These are phyloP conservation scores for Argyresthia albistria DNA, from an alignment of 2,888 invertebrate species.

Conservation along the genomic window DNA sequence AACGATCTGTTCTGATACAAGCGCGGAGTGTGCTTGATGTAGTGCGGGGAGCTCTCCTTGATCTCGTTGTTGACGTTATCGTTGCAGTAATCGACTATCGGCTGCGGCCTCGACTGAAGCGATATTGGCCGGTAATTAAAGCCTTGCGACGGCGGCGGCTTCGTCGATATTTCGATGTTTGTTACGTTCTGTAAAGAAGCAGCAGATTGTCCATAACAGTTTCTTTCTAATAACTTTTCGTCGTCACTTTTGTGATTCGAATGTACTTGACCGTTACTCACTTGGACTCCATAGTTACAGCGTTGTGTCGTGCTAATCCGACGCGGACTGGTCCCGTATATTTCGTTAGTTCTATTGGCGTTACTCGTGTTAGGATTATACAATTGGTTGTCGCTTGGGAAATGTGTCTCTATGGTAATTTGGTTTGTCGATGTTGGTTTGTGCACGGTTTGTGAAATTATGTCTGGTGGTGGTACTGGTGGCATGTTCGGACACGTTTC, in stretches of 20 bases:
- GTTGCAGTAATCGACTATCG: slow-evolving; percentile 29
- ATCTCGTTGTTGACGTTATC: slow-evolving; percentile 52
- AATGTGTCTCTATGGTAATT: slow-evolving; percentile 61
- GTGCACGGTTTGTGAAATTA: slow-evolving; percentile 59
- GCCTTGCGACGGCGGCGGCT: slow-evolving; percentile 41
- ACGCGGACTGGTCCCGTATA: slow-evolving; percentile 20
- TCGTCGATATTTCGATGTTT: slow-evolving; percentile 60
- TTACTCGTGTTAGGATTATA: slow-evolving; percentile 25
- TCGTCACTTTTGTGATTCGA: slow-evolving; percentile 66
- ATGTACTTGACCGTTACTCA: slow-evolving; percentile 32
- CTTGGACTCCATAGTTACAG: slow-evolving; percentile 45
- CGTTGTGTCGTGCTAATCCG: slow-evolving; percentile 32
- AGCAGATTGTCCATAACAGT: slow-evolving; percentile 42
- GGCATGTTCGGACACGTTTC: slow-evolving; percentile 32
- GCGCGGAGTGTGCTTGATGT: slow-evolving; percentile 54
- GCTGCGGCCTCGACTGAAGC: slow-evolving; percentile 45
- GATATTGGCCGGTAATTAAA: slow-evolving; percentile 61
- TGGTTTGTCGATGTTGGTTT: slow-evolving; percentile 51
- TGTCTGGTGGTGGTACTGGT: slow-evolving; percentile 47
- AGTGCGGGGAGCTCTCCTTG: slow-evolving; percentile 56
- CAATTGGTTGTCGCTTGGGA: slow-evolving; percentile 46
- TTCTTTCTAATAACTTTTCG: slow-evolving; percentile 60
- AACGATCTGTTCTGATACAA: slow-evolving; percentile 62
- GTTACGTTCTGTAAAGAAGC: slow-evolving; percentile 63
- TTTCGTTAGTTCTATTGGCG: slow-evolving; percentile 24